These are phyloP conservation scores for Caenorhabditis uteleia DNA, from an alignment of 2,888 invertebrate genomes.

Conservation along the genomic window DNA sequence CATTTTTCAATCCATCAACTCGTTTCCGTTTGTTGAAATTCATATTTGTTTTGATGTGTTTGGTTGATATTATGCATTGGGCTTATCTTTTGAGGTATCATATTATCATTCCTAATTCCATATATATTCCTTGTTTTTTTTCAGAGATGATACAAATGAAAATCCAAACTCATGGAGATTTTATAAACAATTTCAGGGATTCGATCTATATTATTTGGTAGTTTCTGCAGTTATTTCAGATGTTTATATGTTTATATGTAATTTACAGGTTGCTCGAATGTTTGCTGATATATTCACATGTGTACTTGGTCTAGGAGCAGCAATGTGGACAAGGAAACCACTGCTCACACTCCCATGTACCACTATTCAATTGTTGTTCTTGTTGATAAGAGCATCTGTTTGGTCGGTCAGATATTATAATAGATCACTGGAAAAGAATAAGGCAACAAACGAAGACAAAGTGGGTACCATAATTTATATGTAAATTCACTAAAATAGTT, in stretches of 20 bases:
- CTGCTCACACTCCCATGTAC: slow-evolving; percentile 54
- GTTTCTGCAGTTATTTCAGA: slow-evolving; percentile 1
- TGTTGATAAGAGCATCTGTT: slow-evolving; percentile 47
- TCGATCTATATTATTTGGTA: slow-evolving; percentile 51
- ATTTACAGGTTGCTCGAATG: slow-evolving; percentile 49
- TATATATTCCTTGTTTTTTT: neutral
- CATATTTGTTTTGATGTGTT: slow-evolving; percentile 49
- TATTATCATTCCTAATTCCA: neutral
- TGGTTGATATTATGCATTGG: slow-evolving; percentile 59
- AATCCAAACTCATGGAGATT: slow-evolving; percentile 57
- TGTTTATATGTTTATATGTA: neutral
- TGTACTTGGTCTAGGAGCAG: slow-evolving; percentile 58
- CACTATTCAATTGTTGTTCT: slow-evolving; percentile 51
- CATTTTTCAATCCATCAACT: slow-evolving; percentile 37
- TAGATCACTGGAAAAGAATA: slow-evolving; percentile 29
- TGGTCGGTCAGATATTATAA: slow-evolving; percentile 51
- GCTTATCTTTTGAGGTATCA: slow-evolving; percentile 51
- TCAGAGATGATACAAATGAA: slow-evolving; percentile 44
- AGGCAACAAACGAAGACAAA: slow-evolving; percentile 46
- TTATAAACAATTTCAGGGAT: slow-evolving; percentile 48
- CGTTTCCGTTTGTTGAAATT: slow-evolving; percentile 38
- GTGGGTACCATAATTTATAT: slow-evolving; percentile 7
- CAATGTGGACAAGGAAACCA: slow-evolving; percentile 60
- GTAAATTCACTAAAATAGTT: neutral
- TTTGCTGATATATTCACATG: slow-evolving; percentile 60